Percentiles rank a stretch among this genome's conserved stretches.
Conservation (phyloP, 2,113 vertebrate genomes). For the Dolichallabes microphthalmus region DNA sequence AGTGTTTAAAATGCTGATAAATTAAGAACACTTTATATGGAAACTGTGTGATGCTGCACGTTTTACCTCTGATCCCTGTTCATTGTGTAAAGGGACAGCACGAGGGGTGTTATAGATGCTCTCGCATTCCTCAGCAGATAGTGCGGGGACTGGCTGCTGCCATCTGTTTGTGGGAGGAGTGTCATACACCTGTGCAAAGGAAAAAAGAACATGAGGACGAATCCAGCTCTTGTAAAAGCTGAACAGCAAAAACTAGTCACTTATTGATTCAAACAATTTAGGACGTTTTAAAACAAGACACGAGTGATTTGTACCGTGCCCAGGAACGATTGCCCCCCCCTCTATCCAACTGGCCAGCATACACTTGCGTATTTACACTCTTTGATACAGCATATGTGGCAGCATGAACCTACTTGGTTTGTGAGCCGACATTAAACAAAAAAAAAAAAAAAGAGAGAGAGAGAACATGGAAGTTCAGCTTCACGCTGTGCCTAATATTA, state of each 20-base stretch:
- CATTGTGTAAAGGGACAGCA: constrained; percentile 60
- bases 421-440: no score
- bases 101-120: constrained; percentile 78
- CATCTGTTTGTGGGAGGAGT: constrained; percentile 74
- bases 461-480: no score
- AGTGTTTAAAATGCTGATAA: neutral
- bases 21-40: neutral
- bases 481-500: no score
- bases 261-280: neutral
- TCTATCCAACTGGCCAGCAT: no score
- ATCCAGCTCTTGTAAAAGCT: no score
- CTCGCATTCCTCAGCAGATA: constrained; percentile 58
- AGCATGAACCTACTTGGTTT: no score
- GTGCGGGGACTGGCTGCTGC: constrained; percentile 62
- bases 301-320: no score
- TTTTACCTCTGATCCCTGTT: constrained; percentile 69
- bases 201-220: neutral
- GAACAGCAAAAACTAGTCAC: neutral
- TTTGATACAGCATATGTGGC: no score
- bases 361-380: no score
- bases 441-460: no score
- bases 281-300: no score
- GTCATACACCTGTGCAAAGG: constrained; percentile 71
- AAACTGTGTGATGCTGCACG: neutral
- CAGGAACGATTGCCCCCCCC: no score